Evolutionary conservation across 64 coral and sea anemone species (phyloP).

Genomic region (Montipora foliosa): DNA sequence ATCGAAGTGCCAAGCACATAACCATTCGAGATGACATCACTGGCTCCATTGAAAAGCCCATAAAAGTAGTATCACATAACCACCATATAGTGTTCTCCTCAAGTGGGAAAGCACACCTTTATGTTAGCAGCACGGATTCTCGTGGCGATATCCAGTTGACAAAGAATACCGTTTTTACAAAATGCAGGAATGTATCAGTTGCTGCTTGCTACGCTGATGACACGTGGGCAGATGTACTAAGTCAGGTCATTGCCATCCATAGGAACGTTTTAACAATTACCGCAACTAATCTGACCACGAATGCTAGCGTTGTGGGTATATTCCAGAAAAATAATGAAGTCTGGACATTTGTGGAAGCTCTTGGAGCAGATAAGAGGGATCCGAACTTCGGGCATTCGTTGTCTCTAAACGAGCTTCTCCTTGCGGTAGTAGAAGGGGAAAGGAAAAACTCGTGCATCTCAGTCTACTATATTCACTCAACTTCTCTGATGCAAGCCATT

Average conservation of each 20-base stretch:
- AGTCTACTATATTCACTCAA: conserved; percentile 16
- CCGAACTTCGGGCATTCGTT: conserved; percentile 42
- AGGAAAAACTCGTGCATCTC: background rate
- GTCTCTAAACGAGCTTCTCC: conserved; percentile 40
- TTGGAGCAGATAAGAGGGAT: conserved; percentile 48
- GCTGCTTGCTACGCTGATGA: conserved; percentile 22
- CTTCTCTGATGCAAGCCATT: background rate
- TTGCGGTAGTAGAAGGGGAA: conserved; percentile 60
- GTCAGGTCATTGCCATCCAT: conserved; percentile 49
- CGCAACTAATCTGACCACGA: conserved; percentile 26
- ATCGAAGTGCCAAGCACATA: conserved; percentile 8
- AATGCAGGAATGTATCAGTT: conserved; percentile 5
- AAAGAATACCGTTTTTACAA: background rate
- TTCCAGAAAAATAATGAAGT: conserved; percentile 45
- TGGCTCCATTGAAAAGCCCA: background rate
- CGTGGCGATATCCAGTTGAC: background rate
- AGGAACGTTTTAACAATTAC: conserved; percentile 59
- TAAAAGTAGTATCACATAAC: background rate
- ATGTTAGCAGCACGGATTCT: background rate
- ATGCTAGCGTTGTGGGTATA: conserved; percentile 72
- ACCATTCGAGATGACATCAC: background rate
- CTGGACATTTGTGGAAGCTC: conserved; percentile 53
- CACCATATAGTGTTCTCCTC: background rate
- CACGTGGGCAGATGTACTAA: conserved; percentile 54
- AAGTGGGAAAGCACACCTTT: conserved; percentile 2